Evolutionary conservation across 2,113 vertebrate genomes (phyloP).

Genomic region (Scopus umbretta): DNA sequence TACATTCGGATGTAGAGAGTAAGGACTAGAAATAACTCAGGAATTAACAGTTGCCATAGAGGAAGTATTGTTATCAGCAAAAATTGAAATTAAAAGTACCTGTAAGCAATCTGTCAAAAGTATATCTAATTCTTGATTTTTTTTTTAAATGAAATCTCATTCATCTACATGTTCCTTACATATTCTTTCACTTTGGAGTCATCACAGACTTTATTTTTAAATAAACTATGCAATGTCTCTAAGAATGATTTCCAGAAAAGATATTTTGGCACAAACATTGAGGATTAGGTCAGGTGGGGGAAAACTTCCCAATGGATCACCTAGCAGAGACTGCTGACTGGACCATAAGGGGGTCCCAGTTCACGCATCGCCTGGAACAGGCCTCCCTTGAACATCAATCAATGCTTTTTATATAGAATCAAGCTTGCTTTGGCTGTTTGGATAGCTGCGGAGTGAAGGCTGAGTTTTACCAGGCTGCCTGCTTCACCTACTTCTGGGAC

Average conservation of each 20-base stretch:
- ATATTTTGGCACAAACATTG: not conserved
- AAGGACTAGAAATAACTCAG: not conserved
- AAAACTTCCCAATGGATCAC: conserved; percentile 4
- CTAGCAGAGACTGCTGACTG: not conserved
- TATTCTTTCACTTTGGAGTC: not conserved
- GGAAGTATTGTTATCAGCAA: not conserved
- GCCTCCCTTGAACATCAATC: conserved; percentile 33
- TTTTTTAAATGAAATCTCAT: not conserved
- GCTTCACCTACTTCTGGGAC: conserved; percentile 51
- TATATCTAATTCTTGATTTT: not conserved
- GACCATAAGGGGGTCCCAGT: not conserved
- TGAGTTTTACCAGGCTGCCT: conserved; percentile 56
- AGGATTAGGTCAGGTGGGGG: not conserved
- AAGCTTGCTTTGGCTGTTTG: conserved; percentile 32
- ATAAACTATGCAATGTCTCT: not conserved
- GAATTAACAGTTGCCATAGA: not conserved
- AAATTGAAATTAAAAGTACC: not conserved
- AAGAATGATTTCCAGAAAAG: conserved; percentile 38
- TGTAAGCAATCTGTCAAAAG: not conserved
- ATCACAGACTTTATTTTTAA: not conserved
- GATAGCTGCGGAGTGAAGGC: conserved; percentile 38
- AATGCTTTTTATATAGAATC: conserved; percentile 26
- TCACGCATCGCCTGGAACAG: not conserved
- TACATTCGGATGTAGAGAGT: not conserved
- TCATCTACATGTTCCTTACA: conserved; percentile 7